A percentile compares a stretch with the other conserved stretches of the same genome.
These are phyloP conservation scores for Carcina quercana DNA, from an alignment of 2,888 invertebrate genomes.

Conservation along the genomic window DNA sequence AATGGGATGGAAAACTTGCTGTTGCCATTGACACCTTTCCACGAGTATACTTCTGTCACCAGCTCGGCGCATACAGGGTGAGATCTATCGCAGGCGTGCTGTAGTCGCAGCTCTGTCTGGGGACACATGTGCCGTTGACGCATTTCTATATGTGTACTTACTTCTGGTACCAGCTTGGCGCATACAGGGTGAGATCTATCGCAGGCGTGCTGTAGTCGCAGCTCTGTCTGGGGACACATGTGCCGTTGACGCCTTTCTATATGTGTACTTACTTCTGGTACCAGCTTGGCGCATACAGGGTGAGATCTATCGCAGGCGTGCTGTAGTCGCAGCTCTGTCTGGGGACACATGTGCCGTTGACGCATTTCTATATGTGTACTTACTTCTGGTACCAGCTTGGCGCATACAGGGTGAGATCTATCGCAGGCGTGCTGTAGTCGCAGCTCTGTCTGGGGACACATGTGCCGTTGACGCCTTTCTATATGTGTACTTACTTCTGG, in stretches of 20 bases:
- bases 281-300: constrained; percentile 28
- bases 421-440: constrained; percentile 28
- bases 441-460: constrained; percentile 31
- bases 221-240: constrained; percentile 24
- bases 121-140: constrained; percentile 24
- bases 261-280: constrained; percentile 28
- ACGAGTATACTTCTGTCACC: too few relatives aligned
- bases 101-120: constrained; percentile 29
- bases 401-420: constrained; percentile 38
- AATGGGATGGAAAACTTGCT: too few relatives aligned
- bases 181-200: constrained; percentile 38
- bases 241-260: constrained; percentile 7
- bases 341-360: constrained; percentile 28
- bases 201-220: constrained; percentile 34
- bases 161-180: constrained; percentile 26
- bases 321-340: constrained; percentile 33
- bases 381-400: constrained; percentile 29
- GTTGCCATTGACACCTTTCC: too few relatives aligned
- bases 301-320: constrained; percentile 33
- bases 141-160: constrained; percentile 17
- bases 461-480: constrained; percentile 21
- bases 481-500: constrained; percentile 29
- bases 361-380: constrained; percentile 20
- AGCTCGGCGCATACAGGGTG: constrained; percentile 32
- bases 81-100: constrained; percentile 34